These are phyloP conservation scores for Amphiprion ocellaris DNA, from an alignment of 2,113 vertebrate species.

Conservation along the genomic window DNA sequence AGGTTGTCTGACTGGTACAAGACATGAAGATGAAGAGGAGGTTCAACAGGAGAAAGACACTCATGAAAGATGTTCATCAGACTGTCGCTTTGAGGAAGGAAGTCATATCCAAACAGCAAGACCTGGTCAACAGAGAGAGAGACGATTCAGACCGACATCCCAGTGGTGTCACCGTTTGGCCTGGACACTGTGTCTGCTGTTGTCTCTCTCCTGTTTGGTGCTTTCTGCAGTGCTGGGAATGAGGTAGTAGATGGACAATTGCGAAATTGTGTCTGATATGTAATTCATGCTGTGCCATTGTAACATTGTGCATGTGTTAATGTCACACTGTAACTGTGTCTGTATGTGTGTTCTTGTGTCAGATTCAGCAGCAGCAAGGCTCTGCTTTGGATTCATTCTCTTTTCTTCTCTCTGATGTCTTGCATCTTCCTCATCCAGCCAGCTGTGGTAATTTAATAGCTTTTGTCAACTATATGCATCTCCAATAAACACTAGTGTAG, in stretches of 20 bases:
- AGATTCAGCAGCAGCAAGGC: conserved; percentile 82
- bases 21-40: neutral
- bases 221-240: conserved; percentile 80
- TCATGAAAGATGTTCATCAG: neutral
- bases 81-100: neutral
- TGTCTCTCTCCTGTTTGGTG: conserved; percentile 68
- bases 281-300: neutral
- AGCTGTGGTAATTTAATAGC: conserved; percentile 74
- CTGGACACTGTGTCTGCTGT: conserved; percentile 80
- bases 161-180: conserved; percentile 64
- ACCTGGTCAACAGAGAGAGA: neutral
- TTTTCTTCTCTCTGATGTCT: conserved; percentile 81
- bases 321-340: neutral
- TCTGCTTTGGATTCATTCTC: conserved; percentile 83
- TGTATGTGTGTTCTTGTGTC: conserved; percentile 26
- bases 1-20: neutral
- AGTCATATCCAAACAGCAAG: neutral
- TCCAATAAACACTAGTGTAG: neutral
- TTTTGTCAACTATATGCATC: neutral
- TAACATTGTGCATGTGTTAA: neutral
- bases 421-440: conserved; percentile 87
- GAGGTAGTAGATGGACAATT: conserved; percentile 74
- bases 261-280: neutral
- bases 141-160: conserved; percentile 1
- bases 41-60: neutral